These are phyloP conservation scores for Grapholita molesta DNA, from an alignment of 1,140 invertebrate genomes.

Conservation along the genomic window DNA sequence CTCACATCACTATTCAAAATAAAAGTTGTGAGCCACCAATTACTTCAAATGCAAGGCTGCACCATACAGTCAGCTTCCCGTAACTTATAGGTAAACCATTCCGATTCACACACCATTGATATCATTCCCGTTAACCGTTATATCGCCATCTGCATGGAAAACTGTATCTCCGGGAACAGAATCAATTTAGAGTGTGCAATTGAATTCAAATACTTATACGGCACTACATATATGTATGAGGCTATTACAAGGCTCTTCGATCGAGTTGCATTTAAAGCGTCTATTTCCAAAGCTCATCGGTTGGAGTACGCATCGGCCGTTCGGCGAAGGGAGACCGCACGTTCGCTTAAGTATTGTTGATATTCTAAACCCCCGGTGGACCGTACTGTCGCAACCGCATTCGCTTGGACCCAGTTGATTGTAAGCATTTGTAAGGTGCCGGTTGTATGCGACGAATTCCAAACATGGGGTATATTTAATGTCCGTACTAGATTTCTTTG, in stretches of 20 bases:
- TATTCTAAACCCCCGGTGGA: slow-evolving; percentile 63
- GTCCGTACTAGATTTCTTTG: too few relatives aligned
- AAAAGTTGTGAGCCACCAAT: slow-evolving; percentile 54
- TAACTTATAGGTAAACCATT: not conserved
- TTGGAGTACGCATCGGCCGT: slow-evolving; percentile 46
- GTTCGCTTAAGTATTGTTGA: slow-evolving; percentile 58
- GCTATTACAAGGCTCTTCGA: slow-evolving; percentile 27
- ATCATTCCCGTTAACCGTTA: not conserved
- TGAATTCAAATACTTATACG: slow-evolving; percentile 12
- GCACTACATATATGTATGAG: slow-evolving; percentile 17
- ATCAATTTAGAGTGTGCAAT: slow-evolving; percentile 4
- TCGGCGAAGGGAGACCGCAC: slow-evolving; percentile 39
- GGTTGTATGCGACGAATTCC: slow-evolving; percentile 32
- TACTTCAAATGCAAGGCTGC: slow-evolving; percentile 48
- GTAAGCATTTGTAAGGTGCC: slow-evolving; percentile 43
- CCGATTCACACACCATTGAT: slow-evolving; percentile 6
- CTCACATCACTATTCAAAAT: slow-evolving; percentile 20
- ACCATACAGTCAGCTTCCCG: slow-evolving; percentile 33
- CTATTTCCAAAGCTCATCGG: slow-evolving; percentile 61
- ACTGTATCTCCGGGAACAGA: not conserved
- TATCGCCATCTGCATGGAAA: not conserved
- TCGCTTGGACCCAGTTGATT: slow-evolving; percentile 59
- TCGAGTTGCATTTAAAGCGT: slow-evolving; percentile 42
- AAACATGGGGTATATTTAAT: too few relatives aligned
- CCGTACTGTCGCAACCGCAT: slow-evolving; percentile 53